phyloP scores from a whole-genome alignment of 1,140 invertebrate species.

The Chymomyza costata region DNA sequence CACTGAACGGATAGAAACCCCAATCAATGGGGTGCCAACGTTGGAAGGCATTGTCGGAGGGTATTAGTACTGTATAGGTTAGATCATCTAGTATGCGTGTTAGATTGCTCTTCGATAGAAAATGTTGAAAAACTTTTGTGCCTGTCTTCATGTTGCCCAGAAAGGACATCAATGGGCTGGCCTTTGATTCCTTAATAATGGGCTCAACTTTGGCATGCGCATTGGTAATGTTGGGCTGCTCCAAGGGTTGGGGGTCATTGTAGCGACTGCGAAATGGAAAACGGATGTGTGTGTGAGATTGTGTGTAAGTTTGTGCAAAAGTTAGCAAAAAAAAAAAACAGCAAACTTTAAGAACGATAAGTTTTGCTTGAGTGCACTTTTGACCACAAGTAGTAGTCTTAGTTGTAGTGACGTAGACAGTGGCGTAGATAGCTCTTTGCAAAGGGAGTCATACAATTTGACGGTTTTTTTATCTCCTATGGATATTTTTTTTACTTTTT shows the following conservation, averaged over 20 bases:
- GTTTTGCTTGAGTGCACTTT: constrained; percentile 68
- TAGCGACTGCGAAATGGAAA: constrained; percentile 47
- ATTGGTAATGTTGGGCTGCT: constrained; percentile 69
- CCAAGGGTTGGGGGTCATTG: constrained; percentile 73
- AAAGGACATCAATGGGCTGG: constrained; percentile 79
- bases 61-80: constrained; percentile 80
- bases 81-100: constrained; percentile 78
- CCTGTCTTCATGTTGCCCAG: constrained; percentile 79
- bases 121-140: constrained; percentile 81
- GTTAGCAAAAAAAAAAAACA: too few relatives aligned
- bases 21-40: constrained; percentile 82
- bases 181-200: constrained; percentile 76
- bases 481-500: not conserved
- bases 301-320: constrained; percentile 64
- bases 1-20: constrained; percentile 83
- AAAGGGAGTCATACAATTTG: constrained; percentile 24
- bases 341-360: constrained; percentile 55
- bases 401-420: too few relatives aligned
- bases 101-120: constrained; percentile 79
- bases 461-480: not conserved
- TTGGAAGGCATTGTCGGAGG: constrained; percentile 81
- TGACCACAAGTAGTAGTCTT: constrained; percentile 68
- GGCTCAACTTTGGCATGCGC: constrained; percentile 71
- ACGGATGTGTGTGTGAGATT: constrained; percentile 7
- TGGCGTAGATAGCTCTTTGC: constrained; percentile 46